These are phyloP conservation scores for Physocephala rufipes DNA, from an alignment of 2,888 invertebrate genomes.

Conservation along the genomic window DNA sequence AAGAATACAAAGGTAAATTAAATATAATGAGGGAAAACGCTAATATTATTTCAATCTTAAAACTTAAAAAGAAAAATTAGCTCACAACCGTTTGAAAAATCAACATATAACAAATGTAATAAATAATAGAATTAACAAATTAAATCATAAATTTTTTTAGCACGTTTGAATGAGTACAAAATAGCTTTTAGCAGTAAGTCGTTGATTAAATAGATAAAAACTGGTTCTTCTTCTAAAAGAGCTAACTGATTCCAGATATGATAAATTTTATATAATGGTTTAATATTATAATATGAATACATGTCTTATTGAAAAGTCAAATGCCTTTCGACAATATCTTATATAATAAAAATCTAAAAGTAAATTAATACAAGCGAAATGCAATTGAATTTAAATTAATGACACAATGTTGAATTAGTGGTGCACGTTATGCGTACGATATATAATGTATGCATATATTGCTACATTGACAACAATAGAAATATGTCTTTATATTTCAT, in stretches of 20 bases:
- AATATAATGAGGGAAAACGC: background rate
- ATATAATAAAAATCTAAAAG: slow-evolving; percentile 19
- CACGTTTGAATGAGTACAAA: background rate
- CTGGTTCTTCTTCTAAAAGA: background rate
- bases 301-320: too few species aligned
- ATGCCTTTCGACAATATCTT: background rate
- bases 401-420: background rate
- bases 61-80: slow-evolving; percentile 26
- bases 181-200: background rate
- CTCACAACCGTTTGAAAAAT: slow-evolving; percentile 35
- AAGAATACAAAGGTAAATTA: background rate
- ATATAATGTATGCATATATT: background rate
- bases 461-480: slow-evolving; percentile 12
- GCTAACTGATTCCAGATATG: too few species aligned
- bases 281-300: too few species aligned
- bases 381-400: slow-evolving; percentile 27
- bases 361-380: slow-evolving; percentile 36
- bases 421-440: background rate
- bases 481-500: background rate
- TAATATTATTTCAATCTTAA: background rate
- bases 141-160: background rate
- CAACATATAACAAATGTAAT: slow-evolving; percentile 20
- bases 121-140: slow-evolving; percentile 20
- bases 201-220: background rate
- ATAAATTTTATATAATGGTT: too few species aligned